A percentile compares a stretch with the other conserved stretches of the same genome.
Conservation (phyloP, 2,888 invertebrate genomes). For the Panzeria rudis region DNA sequence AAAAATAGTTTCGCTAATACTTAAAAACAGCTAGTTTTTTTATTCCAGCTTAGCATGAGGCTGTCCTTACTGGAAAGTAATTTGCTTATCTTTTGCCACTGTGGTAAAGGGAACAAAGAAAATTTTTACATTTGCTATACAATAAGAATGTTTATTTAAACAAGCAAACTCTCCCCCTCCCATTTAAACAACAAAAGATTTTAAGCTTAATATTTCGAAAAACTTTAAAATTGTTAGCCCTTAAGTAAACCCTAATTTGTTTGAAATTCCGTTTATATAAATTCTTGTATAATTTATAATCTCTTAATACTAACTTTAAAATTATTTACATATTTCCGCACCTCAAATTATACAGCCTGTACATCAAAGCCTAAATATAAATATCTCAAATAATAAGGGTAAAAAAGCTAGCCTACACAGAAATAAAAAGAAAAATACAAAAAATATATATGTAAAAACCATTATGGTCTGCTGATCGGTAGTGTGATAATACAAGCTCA, state of each 20-base stretch:
- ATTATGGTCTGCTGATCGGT: slow-evolving; percentile 35
- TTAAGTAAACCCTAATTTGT: neutral
- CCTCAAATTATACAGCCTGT: neutral
- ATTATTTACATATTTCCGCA: slow-evolving; percentile 23
- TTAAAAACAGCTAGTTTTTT: no score
- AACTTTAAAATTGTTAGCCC: neutral
- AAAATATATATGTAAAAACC: no score
- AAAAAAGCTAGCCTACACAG: neutral
- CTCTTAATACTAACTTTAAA: slow-evolving; percentile 3
- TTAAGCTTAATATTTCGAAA: neutral
- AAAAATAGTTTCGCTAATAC: no score
- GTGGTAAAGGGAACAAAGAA: no score
- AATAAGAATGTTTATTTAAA: neutral
- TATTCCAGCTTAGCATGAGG: no score
- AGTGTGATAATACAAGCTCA: slow-evolving; percentile 48
- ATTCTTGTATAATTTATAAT: slow-evolving; percentile 6
- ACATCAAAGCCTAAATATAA: neutral
- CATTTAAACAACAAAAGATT: no score
- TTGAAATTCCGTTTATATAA: neutral
- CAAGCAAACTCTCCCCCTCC: no score
- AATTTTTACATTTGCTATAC: neutral
- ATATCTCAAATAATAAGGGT: neutral
- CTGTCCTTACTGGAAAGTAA: no score
- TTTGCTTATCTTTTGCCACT: no score
- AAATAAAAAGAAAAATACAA: neutral